Evolutionary conservation across 2,888 invertebrate species (phyloP).

Genomic region (Meandrusa payeni): DNA sequence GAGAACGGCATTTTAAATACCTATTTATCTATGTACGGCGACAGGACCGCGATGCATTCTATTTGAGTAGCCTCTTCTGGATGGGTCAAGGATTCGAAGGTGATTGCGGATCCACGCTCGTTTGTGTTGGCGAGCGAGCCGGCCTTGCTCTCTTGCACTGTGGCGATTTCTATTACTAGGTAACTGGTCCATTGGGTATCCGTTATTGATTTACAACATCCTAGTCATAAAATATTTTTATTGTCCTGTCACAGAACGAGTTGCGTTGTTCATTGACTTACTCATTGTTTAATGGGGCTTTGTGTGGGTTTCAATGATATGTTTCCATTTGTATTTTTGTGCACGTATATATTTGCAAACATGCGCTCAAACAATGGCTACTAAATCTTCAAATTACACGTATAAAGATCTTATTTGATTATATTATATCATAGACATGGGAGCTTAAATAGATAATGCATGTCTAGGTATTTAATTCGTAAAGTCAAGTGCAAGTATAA

Average conservation of each 20-base stretch:
- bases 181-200: slow-evolving; percentile 18
- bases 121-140: slow-evolving; percentile 53
- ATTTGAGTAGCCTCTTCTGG: slow-evolving; percentile 76
- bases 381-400: too few species aligned
- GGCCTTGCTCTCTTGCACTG: slow-evolving; percentile 66
- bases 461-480: too few species aligned
- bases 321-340: neutral
- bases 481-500: too few species aligned
- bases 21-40: slow-evolving; percentile 73
- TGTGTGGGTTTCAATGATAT: slow-evolving; percentile 5
- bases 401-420: too few species aligned
- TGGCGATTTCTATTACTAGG: slow-evolving; percentile 61
- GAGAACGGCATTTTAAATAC: slow-evolving; percentile 76
- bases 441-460: too few species aligned
- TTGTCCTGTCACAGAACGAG: slow-evolving; percentile 17
- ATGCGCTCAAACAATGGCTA: too few species aligned
- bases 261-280: slow-evolving; percentile 12
- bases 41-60: slow-evolving; percentile 71
- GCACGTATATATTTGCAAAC: slow-evolving; percentile 4
- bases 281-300: slow-evolving; percentile 13
- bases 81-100: slow-evolving; percentile 77
- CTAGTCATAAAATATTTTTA: slow-evolving; percentile 18
- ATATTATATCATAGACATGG: too few species aligned
- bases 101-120: slow-evolving; percentile 71
- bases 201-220: slow-evolving; percentile 21